Percentiles rank a stretch among this genome's conserved stretches.
Evolutionary conservation across 2,797 vertebrate genomes (phyloP).

Genomic region (Lepilemur ruficaudatus): DNA sequence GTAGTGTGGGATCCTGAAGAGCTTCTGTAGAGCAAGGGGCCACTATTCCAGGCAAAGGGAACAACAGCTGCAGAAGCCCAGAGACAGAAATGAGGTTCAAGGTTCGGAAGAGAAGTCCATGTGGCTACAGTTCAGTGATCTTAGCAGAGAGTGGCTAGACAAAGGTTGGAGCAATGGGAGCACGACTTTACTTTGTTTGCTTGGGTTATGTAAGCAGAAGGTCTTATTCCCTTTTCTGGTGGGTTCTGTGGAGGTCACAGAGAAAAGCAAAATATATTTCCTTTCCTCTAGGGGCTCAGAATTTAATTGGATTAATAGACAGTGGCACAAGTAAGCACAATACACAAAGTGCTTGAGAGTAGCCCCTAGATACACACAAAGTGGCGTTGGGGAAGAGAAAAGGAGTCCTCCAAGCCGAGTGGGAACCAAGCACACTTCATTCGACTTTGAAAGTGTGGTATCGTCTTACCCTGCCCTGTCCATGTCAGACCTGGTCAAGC

Average conservation of each 20-base stretch:
- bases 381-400: neutral
- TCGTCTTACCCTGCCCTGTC: neutral
- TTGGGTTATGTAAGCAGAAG: neutral
- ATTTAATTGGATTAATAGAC: neutral
- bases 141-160: neutral
- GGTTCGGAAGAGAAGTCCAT: neutral
- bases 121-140: neutral
- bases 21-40: neutral
- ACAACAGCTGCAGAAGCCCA: no score
- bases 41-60: neutral
- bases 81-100: neutral
- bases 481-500: neutral
- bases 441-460: neutral
- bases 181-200: neutral
- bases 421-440: neutral
- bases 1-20: neutral
- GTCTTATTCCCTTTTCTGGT: neutral
- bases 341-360: rapidly evolving
- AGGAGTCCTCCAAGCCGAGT: neutral
- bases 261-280: neutral
- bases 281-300: neutral
- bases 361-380: neutral
- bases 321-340: neutral
- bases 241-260: neutral
- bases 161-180: neutral